Evolutionary conservation across 1,140 invertebrate genomes (phyloP), one percentile per base, ranked within the genome.

Genomic region (Lasioglossum albipes): DNA sequence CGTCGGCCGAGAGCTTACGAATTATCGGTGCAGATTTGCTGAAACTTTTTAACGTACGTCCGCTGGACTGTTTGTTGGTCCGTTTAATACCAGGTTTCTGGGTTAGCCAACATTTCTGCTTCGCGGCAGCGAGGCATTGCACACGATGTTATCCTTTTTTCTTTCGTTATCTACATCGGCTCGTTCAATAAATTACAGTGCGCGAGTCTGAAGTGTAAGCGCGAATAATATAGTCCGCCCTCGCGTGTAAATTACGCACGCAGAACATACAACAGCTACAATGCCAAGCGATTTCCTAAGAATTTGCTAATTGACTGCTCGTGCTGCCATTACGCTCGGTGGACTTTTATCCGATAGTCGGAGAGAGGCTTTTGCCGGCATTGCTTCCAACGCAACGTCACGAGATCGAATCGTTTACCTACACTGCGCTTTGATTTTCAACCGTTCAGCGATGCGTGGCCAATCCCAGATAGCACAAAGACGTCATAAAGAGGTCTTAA

Each of bases 171-270:
- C 77, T 79, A 74, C 77, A 79, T 79, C 77, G 67, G 62, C 70
- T 79, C 77, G 77, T 79, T 79, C 77, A 36, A 79, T 79, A 79
- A 79, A 79, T 79, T 79, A 79, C 77, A 79, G 62, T 52, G 77
- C 22, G 36, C 62, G 22, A 31, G 45, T n/a, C 69, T 16, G 75
- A 83, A 88, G 82, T 86, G 86, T 82, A 85, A 89, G 88, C 84
- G 88, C 89, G 89, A 90, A 90, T 89, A 89, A 90, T 89, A 78
- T 85, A 89, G 87, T 88, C 87, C 85, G 84, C 87, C 88, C 74
- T 88, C 84, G 89, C 87, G 86, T 86, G 88, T 81, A 78, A 69
- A 84, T 82, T 76, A 76, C 78, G 69, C 75, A 72, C 75, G 71
- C 74, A 75, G 41, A 76, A 75, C 65, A 61, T 62, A 79, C 73